Evolutionary conservation across 2,113 vertebrate species (phyloP).

Genomic region (Cranoglanis bouderius): DNA sequence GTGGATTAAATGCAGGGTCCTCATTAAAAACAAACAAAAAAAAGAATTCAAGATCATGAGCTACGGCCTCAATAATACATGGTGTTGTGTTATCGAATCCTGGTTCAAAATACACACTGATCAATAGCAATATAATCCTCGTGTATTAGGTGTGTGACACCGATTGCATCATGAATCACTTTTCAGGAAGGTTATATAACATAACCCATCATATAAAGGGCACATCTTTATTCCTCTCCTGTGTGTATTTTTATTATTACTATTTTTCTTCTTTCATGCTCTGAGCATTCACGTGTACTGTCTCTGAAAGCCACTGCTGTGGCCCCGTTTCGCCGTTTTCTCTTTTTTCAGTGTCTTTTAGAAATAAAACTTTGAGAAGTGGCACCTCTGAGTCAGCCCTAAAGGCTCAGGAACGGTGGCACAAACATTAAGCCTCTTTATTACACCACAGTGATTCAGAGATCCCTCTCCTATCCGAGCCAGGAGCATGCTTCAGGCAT

Average conservation of each 20-base stretch:
- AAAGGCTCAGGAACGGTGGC: neutral
- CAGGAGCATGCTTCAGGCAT: neutral
- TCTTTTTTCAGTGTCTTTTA: neutral
- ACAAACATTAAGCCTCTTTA: neutral
- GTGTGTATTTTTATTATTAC: neutral
- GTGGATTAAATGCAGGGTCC: neutral
- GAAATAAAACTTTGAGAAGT: neutral
- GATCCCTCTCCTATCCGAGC: neutral
- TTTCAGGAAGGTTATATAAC: neutral
- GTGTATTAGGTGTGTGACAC: neutral
- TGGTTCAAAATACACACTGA: neutral
- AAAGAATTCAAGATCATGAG: neutral
- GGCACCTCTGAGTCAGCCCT: conserved; percentile 13
- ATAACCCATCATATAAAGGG: neutral
- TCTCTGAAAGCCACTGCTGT: neutral
- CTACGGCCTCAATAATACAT: neutral
- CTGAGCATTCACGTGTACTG: neutral
- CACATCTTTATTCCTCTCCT: neutral
- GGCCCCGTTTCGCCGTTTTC: neutral
- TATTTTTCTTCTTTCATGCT: neutral
- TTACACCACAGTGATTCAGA: conserved; percentile 11
- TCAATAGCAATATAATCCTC: neutral
- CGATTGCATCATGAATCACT: neutral
- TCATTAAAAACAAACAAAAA: neutral
- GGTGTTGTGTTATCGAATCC: neutral